Base-by-base conservation (phyloP, 1,140 invertebrate species). In the Notospermus geniculatus region DNA sequence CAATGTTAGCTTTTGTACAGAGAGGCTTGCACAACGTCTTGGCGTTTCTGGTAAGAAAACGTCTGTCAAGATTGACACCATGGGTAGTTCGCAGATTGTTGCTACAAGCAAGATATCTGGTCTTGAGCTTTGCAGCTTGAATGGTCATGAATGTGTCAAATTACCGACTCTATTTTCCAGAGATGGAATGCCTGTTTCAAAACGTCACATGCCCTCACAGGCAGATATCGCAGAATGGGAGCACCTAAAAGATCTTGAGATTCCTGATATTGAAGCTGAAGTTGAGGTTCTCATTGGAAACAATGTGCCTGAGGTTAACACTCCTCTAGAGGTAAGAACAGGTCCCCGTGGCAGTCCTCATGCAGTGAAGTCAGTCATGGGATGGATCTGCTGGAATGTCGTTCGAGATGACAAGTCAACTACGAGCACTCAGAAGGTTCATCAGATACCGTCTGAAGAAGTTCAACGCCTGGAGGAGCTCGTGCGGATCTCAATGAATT, bases 161-260 rank as follows among this genome's bases (percentile, higher is more conserved):
- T n/a, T 50, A 19, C 46, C 46, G 9, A 5, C 4, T n/a, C 4
- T n/a, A 5, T 50, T 7, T n/a, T 7, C 46, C 4, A 50, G n/a
- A n/a, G 46, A 50, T n/a, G n/a, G n/a, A n/a, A 50, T 50, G n/a
- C 46, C 46, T 50, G 46, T 50, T 5, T 5, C 4, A 50, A 9
- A n/a, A 23, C 9, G 25, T 19, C 46, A 50, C n/a, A n/a, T 50
- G n/a, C 46, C 46, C 4, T 7, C 46, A 5, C 46, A 50, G 25
- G 46, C 4, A 5, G 46, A 50, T 50, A 23, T 50, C 9, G 25
- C n/a, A 23, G 9, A n/a, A 5, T 50, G 46, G 46, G 4, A 5
- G n/a, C 46, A 50, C n/a, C 46, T 50, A 5, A 5, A 50, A 50
- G 5, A 5, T 23, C 4, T 50, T 5, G n/a, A 4, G 9, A 4